Base-by-base conservation (phyloP, 2,113 vertebrate genomes). In the Pseudorhombus dupliciocellatus region DNA sequence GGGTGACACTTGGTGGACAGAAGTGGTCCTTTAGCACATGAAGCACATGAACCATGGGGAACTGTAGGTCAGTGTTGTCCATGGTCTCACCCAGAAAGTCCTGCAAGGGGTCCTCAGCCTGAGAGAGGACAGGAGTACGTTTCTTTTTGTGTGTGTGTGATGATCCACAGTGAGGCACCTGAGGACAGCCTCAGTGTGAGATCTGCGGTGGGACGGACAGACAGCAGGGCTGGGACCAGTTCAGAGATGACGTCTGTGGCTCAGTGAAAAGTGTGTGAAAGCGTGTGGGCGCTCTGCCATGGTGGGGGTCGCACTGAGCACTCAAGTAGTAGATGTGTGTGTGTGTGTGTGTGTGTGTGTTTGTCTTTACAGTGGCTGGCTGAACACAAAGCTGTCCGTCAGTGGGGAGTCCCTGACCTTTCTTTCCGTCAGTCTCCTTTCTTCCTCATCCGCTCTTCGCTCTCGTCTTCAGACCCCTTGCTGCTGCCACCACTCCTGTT, bases 341-440 rank as follows among this genome's bases (percentile, higher is more conserved):
- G 30, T 14, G 63, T 34, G 57, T 37, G 53, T 64, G 61, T 53
- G 52, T 24, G 51, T 52, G 31, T 52, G 62, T 37, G 56, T 57
- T 22, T 26, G 65, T 83, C 81, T 89, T 91, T 84, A 87, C 89
- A 81, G 81, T 88, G 86, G 28, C 66, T 87, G 86, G 77, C 65
- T 72, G 73, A 63, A 70, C 56, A 93, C 90, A 92, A 91, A 90
- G 90, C 86, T 78, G 77, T 81, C 65, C 66, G 81, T 90, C 91
- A 91, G 90, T 51, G 62, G 90, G 91, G 89, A 91, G 90, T 90
- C 85, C 85, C 86, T 91, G 91, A 91, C 89, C 90, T 93, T 91
- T 89, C 73, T 79, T 57, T 77, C 74, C 46, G 57, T 76, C 83
- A 75, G 42, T 87, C 80, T 85, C 44, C 67, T 80, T 67, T 88